phyloP scores from a whole-genome alignment of 2,888 invertebrate species.

The Bombyx huttoni region DNA sequence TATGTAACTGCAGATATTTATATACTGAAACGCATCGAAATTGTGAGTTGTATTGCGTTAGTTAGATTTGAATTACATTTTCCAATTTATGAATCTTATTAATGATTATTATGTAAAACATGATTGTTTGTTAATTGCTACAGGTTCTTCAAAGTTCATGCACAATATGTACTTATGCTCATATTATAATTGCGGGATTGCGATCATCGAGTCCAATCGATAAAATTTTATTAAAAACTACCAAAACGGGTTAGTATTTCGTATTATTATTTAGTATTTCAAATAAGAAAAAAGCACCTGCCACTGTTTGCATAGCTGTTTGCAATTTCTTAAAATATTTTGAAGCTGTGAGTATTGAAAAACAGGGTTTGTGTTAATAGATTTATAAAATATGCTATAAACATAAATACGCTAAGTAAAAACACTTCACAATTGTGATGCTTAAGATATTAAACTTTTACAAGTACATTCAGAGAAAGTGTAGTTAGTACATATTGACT shows the following conservation, averaged over 20 bases:
- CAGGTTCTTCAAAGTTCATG: not conserved
- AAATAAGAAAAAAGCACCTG: slow-evolving; percentile 9
- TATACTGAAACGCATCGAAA: too few species aligned
- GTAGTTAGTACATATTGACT: slow-evolving; percentile 31
- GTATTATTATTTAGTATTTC: not conserved
- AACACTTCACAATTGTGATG: slow-evolving; percentile 55
- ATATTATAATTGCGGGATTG: slow-evolving; percentile 46
- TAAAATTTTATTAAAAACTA: not conserved
- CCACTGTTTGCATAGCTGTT: slow-evolving; percentile 39
- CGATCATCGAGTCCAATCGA: slow-evolving; percentile 64
- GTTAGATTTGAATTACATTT: too few species aligned
- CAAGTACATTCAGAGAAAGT: slow-evolving; percentile 30
- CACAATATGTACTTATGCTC: not conserved
- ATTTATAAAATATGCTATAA: slow-evolving; percentile 36
- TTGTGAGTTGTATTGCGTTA: too few species aligned
- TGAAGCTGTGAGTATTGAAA: slow-evolving; percentile 51
- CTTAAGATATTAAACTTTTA: slow-evolving; percentile 36
- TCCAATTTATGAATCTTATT: not conserved
- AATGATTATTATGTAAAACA: not conserved
- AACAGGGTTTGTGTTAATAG: slow-evolving; percentile 43
- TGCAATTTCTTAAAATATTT: slow-evolving; percentile 44
- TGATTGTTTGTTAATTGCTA: not conserved
- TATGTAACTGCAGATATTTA: too few species aligned
- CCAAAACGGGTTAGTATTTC: not conserved
- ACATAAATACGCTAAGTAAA: slow-evolving; percentile 32